Percentiles rank a stretch among this genome's conserved stretches.
Conservation (phyloP, 2,888 invertebrate genomes). For the Hydraecia micacea region DNA sequence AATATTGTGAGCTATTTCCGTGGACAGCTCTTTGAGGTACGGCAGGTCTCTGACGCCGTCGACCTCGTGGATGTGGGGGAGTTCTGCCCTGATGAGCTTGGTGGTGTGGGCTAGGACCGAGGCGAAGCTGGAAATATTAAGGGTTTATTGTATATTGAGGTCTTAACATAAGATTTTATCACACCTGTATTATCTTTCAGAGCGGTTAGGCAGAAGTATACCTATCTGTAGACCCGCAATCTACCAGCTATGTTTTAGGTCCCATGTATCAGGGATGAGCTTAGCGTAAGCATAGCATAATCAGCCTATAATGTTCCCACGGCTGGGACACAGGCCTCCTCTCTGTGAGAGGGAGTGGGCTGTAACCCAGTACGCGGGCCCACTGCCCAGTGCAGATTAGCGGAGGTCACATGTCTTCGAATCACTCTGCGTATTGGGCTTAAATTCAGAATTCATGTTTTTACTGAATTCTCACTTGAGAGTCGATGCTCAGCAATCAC, state of each 20-base stretch:
- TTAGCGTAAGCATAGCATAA: no score
- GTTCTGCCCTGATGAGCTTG: conserved; percentile 77
- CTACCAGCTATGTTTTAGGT: neutral
- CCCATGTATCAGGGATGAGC: neutral
- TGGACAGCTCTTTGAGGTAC: conserved; percentile 74
- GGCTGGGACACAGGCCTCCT: no score
- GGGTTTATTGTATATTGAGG: neutral
- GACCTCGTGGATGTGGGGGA: conserved; percentile 82
- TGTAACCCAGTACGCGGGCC: no score
- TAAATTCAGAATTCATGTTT: neutral
- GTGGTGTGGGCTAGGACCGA: conserved; percentile 77
- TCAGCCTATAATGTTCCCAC: no score
- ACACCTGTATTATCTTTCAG: neutral
- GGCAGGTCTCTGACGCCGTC: conserved; percentile 76
- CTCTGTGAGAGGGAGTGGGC: no score
- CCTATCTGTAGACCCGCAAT: no score
- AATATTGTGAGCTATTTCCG: conserved; percentile 77
- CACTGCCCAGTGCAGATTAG: no score
- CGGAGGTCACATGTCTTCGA: no score
- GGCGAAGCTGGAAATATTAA: conserved; percentile 71
- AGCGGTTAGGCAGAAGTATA: no score
- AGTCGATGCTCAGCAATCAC: neutral
- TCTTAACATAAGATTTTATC: neutral
- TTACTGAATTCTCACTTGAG: neutral
- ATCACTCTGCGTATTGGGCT: neutral